Percentiles rank a stretch among this genome's conserved stretches.
These are phyloP conservation scores for Halictus ligatus DNA, from an alignment of 2,888 invertebrate species.

Conservation along the genomic window DNA sequence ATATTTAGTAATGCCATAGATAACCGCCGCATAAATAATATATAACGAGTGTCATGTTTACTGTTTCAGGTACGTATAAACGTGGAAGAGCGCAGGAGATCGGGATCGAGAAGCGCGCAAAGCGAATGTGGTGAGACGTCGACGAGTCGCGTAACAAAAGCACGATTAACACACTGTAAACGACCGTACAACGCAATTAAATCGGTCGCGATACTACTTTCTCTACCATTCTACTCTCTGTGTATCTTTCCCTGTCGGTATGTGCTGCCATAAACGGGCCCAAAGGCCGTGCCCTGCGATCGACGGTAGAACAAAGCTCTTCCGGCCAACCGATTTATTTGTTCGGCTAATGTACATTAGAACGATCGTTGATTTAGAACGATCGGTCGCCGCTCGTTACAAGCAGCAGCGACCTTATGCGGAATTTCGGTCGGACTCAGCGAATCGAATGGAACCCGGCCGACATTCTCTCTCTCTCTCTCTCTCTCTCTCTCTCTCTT, in stretches of 20 bases:
- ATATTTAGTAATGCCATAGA: too few relatives aligned
- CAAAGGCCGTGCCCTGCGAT: conserved; percentile 4
- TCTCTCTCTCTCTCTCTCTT: neutral
- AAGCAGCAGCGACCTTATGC: neutral
- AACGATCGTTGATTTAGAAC: neutral
- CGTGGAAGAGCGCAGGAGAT: conserved; percentile 6
- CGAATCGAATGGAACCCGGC: conserved; percentile 22
- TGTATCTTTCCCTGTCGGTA: conserved; percentile 38
- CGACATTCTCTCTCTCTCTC: conserved; percentile 11
- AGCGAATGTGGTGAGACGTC: conserved; percentile 65
- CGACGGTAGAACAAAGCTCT: conserved; percentile 39
- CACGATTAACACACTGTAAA: conserved; percentile 66
- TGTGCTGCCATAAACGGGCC: conserved; percentile 41
- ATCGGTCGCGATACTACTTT: conserved; percentile 60
- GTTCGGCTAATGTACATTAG: conserved; percentile 38
- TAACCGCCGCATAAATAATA: too few relatives aligned
- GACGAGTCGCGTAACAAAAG: conserved; percentile 57
- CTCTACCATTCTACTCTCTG: conserved; percentile 45
- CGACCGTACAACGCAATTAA: conserved; percentile 69
- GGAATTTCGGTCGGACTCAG: conserved; percentile 28
- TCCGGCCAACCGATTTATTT: conserved; percentile 21
- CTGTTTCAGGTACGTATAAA: conserved; percentile 75
- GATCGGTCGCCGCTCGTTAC: conserved; percentile 4
- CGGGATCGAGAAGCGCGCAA: conserved; percentile 26
- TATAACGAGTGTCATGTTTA: conserved; percentile 45